These are phyloP conservation scores for Xiphophorus hellerii DNA, from an alignment of 2,113 vertebrate genomes.

Conservation along the genomic window DNA sequence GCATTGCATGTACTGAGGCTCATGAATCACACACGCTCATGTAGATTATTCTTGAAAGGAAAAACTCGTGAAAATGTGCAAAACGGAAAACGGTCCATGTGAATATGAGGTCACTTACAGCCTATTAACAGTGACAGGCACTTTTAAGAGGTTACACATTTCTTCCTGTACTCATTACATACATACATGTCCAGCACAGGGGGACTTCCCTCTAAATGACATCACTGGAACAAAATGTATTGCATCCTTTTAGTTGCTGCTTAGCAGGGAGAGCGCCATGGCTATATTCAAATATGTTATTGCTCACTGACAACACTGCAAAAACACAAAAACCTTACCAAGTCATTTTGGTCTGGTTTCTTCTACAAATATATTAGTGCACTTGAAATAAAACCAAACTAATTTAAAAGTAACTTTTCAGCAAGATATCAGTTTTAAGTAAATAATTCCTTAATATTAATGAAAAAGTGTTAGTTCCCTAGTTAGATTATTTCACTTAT, in stretches of 20 bases:
- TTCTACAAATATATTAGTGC: too few relatives aligned
- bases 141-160: constrained; percentile 75
- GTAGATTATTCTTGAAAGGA: constrained; percentile 48
- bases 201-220: constrained; percentile 83
- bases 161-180: constrained; percentile 81
- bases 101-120: constrained; percentile 66
- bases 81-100: constrained; percentile 23
- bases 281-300: constrained; percentile 39
- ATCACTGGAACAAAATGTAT: constrained; percentile 83
- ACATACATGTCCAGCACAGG: constrained; percentile 79
- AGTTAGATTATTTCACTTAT: too few relatives aligned
- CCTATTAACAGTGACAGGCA: constrained; percentile 75
- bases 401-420: too few relatives aligned
- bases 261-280: constrained; percentile 79
- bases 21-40: constrained; percentile 35
- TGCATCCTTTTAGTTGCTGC: constrained; percentile 85
- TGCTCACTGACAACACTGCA: not conserved
- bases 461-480: too few relatives aligned
- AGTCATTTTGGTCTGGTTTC: too few relatives aligned
- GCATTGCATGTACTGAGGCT: constrained; percentile 1
- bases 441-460: too few relatives aligned
- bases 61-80: constrained; percentile 42
- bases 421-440: too few relatives aligned
- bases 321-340: too few relatives aligned
- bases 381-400: too few relatives aligned